Evolutionary conservation across 2,113 vertebrate genomes (phyloP).

Genomic region (Dromiciops gliroides): DNA sequence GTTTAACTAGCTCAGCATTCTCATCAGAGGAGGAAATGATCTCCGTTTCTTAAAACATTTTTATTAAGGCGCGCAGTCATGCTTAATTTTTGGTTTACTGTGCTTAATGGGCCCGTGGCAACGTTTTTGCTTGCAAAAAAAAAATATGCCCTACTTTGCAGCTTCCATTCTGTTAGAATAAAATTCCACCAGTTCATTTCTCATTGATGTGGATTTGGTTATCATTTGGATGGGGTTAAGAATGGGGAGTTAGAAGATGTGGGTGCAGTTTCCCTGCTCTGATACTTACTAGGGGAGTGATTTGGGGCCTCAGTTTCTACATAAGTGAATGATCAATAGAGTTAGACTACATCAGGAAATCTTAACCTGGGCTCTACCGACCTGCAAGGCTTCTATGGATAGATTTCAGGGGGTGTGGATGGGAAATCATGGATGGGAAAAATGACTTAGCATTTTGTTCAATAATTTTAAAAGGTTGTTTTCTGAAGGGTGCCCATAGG

Average conservation of each 20-base stretch:
- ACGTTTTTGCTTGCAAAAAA: neutral
- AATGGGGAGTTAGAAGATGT: neutral
- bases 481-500: neutral
- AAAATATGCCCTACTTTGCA: neutral
- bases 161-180: neutral
- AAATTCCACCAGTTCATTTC: neutral
- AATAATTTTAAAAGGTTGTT: neutral
- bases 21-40: neutral
- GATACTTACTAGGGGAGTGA: neutral
- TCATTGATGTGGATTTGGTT: neutral
- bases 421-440: neutral
- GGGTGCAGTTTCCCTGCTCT: neutral
- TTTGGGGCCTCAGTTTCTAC: neutral
- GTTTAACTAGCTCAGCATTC: slow-evolving; percentile 28
- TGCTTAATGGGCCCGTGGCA: neutral
- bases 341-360: neutral
- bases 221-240: neutral
- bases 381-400: neutral
- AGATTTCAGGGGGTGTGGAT: neutral
- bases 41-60: neutral
- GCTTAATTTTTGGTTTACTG: slow-evolving; percentile 23
- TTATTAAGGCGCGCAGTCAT: neutral
- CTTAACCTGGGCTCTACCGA: neutral
- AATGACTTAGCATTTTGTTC: neutral
- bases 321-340: neutral